These are phyloP conservation scores for Anarsia innoxiella DNA, from an alignment of 2,888 invertebrate species.

Conservation along the genomic window DNA sequence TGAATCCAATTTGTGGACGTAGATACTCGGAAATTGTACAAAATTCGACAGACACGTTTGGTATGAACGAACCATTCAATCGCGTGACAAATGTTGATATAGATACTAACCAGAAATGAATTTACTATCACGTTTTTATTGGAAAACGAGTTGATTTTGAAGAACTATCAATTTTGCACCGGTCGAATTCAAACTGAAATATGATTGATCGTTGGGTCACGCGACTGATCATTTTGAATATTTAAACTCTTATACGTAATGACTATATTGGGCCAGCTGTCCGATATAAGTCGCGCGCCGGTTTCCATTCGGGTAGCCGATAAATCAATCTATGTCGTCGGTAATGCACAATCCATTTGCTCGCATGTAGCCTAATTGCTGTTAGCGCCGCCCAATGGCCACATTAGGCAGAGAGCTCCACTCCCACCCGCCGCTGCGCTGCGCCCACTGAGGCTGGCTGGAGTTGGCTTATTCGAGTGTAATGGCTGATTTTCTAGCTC, in stretches of 20 bases:
- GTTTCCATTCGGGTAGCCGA: slow-evolving; percentile 32
- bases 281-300: slow-evolving; percentile 24
- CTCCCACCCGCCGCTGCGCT: slow-evolving; percentile 42
- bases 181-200: slow-evolving; percentile 22
- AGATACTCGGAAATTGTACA: slow-evolving; percentile 31
- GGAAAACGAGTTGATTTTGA: slow-evolving; percentile 36
- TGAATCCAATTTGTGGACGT: slow-evolving; percentile 42
- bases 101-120: slow-evolving; percentile 32
- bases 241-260: slow-evolving; percentile 44
- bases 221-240: slow-evolving; percentile 47
- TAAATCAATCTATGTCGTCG: slow-evolving; percentile 70
- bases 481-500: slow-evolving; percentile 74
- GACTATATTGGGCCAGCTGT: slow-evolving; percentile 51
- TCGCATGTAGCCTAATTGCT: slow-evolving; percentile 68
- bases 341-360: slow-evolving; percentile 73
- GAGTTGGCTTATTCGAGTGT: slow-evolving; percentile 54
- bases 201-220: slow-evolving; percentile 36
- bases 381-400: slow-evolving; percentile 69
- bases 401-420: slow-evolving; percentile 59
- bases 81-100: slow-evolving; percentile 42
- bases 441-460: slow-evolving; percentile 41
- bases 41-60: slow-evolving; percentile 29
- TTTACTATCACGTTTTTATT: slow-evolving; percentile 40
- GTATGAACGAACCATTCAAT: slow-evolving; percentile 35
- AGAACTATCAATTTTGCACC: slow-evolving; percentile 44